Base-by-base conservation (phyloP, 2,113 vertebrate species). In the Holacanthus passer region DNA sequence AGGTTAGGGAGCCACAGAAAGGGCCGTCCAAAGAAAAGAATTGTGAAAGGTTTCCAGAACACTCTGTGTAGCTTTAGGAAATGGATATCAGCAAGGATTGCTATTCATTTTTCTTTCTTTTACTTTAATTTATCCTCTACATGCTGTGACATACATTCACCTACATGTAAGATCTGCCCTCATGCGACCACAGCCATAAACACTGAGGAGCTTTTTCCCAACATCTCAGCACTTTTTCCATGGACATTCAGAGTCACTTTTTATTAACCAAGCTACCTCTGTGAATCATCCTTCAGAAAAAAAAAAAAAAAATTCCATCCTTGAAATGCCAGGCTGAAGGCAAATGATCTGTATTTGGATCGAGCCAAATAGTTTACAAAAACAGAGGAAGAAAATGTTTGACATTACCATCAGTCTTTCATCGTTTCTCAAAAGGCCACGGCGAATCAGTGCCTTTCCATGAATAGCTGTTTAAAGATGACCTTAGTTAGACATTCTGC, bases 21-120 rank as follows among this genome's bases (percentile, higher is more conserved):
- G 39, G 9, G 19, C 4, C 1, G 16, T 67, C 35, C 4, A 29
- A 55, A 31, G 22, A 77, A 76, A 76, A 35, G 2, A 31, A 65
- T 22, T 19, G 29, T 52, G 27, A 77, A 47, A 43, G 41, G 35
- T 77, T 73, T 58, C 37, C 19, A 69, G 29, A 71, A 14, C 43
- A 64, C 43, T n/a, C n/a, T 29, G 19, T 67, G 31, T 39, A 45
- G 17, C 41, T 59, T 71, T 65, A 16, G 7, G 22, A 43, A 39
- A 56, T 47, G 19, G 1, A 35, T 58, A 71, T n/a, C 3, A 29
- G 3, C 20, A 56, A 22, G 22, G 45, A n/a, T n/a, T 55, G 12
- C 1, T 45, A 10, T 41, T 32, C 3, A 58, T 59, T 22, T 31
- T 17, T 48, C 64, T 48, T 37, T 50, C 13, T 37, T 7, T n/a